These are phyloP conservation scores for Yponomeuta evonymella DNA, from an alignment of 2,888 invertebrate species.

Conservation along the genomic window DNA sequence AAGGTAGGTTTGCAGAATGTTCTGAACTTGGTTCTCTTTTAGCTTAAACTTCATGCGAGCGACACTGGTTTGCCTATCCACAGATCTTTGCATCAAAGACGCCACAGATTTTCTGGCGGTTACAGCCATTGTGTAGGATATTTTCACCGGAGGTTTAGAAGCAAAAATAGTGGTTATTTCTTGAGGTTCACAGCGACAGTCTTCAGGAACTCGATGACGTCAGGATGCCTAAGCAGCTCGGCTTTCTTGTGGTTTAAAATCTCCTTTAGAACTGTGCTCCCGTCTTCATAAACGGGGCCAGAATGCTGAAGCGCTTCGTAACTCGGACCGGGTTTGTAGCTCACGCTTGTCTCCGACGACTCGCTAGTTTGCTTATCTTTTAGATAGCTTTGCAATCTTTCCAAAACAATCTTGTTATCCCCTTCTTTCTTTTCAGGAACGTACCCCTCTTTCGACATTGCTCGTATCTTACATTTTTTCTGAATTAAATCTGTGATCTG, in stretches of 20 bases:
- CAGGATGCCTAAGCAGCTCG: slow-evolving; percentile 63
- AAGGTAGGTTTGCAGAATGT: slow-evolving; percentile 54
- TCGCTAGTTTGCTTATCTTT: slow-evolving; percentile 67
- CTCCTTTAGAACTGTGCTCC: slow-evolving; percentile 59
- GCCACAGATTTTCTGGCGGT: slow-evolving; percentile 57
- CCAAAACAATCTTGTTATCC: slow-evolving; percentile 68
- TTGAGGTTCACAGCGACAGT: slow-evolving; percentile 58
- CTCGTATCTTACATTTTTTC: slow-evolving; percentile 36
- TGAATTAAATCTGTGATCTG: neutral
- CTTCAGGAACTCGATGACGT: slow-evolving; percentile 61
- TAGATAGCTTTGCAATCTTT: slow-evolving; percentile 63
- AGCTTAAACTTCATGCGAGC: slow-evolving; percentile 60
- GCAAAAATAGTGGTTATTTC: slow-evolving; percentile 32
- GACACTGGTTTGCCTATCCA: slow-evolving; percentile 55
- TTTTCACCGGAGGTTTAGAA: slow-evolving; percentile 14
- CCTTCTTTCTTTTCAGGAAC: slow-evolving; percentile 66
- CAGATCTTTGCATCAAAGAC: slow-evolving; percentile 61
- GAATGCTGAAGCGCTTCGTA: slow-evolving; percentile 45
- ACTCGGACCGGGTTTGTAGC: slow-evolving; percentile 58
- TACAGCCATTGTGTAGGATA: slow-evolving; percentile 47
- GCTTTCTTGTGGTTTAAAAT: slow-evolving; percentile 68
- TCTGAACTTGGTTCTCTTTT: slow-evolving; percentile 60
- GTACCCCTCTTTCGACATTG: slow-evolving; percentile 73
- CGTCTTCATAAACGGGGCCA: slow-evolving; percentile 47
- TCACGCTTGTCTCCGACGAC: slow-evolving; percentile 39